A percentile compares a stretch with the other conserved stretches of the same genome.
Evolutionary conservation across 2,113 vertebrate genomes (phyloP).

Genomic region (Phrynosoma blainvillii): DNA sequence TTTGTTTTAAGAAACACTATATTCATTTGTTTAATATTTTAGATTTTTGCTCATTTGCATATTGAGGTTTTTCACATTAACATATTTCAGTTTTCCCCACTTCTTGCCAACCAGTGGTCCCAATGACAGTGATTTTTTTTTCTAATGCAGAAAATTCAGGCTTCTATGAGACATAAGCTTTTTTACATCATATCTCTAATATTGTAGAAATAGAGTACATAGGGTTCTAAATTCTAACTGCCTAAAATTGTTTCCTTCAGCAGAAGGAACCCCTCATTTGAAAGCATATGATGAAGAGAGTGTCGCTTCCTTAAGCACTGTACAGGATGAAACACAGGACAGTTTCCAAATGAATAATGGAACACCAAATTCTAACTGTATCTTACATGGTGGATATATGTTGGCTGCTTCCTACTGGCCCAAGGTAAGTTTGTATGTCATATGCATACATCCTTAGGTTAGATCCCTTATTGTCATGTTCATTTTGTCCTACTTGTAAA

Average conservation of each 20-base stretch:
- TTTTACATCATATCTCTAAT: slow-evolving; percentile 1
- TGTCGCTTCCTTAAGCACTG: slow-evolving; percentile 90
- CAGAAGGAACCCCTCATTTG: slow-evolving; percentile 80
- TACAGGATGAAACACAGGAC: slow-evolving; percentile 93
- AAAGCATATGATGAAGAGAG: slow-evolving; percentile 98
- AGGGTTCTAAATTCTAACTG: background rate
- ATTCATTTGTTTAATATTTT: background rate
- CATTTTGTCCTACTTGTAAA: background rate
- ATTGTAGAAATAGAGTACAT: background rate
- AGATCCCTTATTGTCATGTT: background rate
- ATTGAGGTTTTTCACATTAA: background rate
- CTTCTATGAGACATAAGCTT: background rate
- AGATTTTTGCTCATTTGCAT: no score
- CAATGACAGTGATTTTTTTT: background rate
- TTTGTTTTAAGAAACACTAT: background rate
- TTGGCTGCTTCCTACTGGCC: slow-evolving; percentile 97
- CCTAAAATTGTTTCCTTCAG: slow-evolving; percentile 62
- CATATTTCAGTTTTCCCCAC: background rate
- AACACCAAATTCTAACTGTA: slow-evolving; percentile 80
- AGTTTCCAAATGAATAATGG: slow-evolving; percentile 91
- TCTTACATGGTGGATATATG: slow-evolving; percentile 92
- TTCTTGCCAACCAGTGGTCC: background rate
- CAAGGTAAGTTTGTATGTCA: slow-evolving; percentile 81
- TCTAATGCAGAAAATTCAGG: background rate
- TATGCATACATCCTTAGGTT: background rate